Conservation (phyloP, 2,888 invertebrate species). For the Phytoseiulus persimilis region DNA sequence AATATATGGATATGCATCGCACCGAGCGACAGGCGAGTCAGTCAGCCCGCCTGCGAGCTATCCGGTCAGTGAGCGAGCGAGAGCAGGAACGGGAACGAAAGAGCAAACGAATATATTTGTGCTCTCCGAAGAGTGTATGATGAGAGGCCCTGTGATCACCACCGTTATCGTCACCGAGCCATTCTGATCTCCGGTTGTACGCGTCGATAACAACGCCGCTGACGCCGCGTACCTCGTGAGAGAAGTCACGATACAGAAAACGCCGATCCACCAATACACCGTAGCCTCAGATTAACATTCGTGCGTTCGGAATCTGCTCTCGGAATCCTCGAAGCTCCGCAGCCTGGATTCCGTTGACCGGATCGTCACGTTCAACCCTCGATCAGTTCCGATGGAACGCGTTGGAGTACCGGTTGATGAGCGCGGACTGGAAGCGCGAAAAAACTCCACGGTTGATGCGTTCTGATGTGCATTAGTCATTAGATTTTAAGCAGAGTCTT, state of each 20-base stretch:
- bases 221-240: neutral
- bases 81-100: neutral
- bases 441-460: neutral
- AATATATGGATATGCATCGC: neutral
- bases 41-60: neutral
- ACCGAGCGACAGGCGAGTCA: neutral
- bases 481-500: neutral
- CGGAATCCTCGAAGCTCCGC: neutral
- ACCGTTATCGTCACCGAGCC: neutral
- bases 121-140: neutral
- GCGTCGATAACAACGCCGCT: neutral
- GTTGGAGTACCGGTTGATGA: no score
- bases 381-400: no score
- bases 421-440: no score
- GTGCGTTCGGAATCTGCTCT: neutral
- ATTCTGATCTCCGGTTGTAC: neutral
- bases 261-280: neutral
- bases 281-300: neutral
- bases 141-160: neutral
- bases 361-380: neutral
- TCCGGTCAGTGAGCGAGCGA: neutral
- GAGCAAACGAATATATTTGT: conserved; percentile 5
- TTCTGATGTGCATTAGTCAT: neutral
- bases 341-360: neutral
- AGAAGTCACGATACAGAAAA: neutral